Evolutionary conservation across 2,888 invertebrate genomes (phyloP).

Genomic region (Actias luna): DNA sequence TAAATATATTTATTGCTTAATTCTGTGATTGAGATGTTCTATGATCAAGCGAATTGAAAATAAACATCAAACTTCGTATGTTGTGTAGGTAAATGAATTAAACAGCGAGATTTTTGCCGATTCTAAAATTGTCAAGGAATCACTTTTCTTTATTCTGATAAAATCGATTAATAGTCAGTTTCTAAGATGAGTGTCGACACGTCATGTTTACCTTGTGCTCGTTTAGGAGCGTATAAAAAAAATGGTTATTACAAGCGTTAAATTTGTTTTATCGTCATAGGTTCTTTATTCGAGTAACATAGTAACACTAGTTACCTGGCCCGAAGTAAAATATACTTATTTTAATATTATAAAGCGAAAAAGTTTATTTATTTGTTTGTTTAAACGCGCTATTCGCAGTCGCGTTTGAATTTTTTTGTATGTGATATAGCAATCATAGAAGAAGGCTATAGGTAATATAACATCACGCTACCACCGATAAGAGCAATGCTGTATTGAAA

Average conservation of each 20-base stretch:
- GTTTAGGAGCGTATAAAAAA: not conserved
- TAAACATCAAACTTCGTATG: not conserved
- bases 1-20: constrained; percentile 35
- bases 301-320: not conserved
- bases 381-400: no score
- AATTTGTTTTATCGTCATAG: not conserved
- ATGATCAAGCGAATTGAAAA: constrained; percentile 21
- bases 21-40: constrained; percentile 35
- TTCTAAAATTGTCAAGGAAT: not conserved
- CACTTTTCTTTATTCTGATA: not conserved
- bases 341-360: no score
- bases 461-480: no score
- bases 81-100: constrained; percentile 13
- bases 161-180: not conserved
- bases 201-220: constrained; percentile 7
- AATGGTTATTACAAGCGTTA: not conserved
- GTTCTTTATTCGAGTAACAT: not conserved
- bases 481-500: no score
- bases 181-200: constrained; percentile 7
- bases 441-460: no score
- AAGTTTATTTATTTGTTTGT: no score
- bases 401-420: no score
- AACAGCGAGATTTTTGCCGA: constrained; percentile 12
- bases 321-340: no score
- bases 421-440: no score